Base-by-base conservation (phyloP, 2,113 vertebrate genomes). In the Camarhynchus parvulus region DNA sequence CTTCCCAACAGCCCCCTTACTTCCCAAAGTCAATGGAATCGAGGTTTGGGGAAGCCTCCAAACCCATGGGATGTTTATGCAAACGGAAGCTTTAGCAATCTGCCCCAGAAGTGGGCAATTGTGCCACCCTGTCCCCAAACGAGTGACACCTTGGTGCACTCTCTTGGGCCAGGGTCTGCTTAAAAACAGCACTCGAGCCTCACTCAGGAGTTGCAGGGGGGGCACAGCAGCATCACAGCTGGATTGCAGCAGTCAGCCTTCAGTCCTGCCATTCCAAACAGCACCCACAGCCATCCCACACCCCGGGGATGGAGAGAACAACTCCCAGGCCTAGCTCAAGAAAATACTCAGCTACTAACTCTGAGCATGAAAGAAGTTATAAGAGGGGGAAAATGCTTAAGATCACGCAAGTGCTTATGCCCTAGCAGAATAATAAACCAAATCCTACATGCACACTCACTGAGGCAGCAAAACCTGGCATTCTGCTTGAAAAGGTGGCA, bases 1-100 rank as follows among this genome's bases (percentile, higher is more conserved):
- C 37, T 77, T 76, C 69, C 78, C 67, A 63, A 67, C 50, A 67
- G 44, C 64, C 63, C 79, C 62, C 68, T 63, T 46, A 46, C 30
- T 86, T 87, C 75, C 59, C 61, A 81, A 64, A 94, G 64, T 80
- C 56, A 70, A 16, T 16, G 44, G 56, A 90, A 93, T 27, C 5
- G 9, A 90, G 82, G 82, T 67, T 58, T 90, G 83, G 90, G 28
- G 64, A 75, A 81, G 75, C 63, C 76, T 67, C 76, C 92, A 88
- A 74, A 81, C 41, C 62, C 25, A 9, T 0, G 12, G 72, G 92
- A 81, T 53, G 76, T 75, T 93, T 93, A 83, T 80, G 85, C 94
- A 92, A 94, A 67, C 52, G 27, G 83, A 92, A 95, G 66, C 81
- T 94, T 89, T 88, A 92, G 83, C 85, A 78, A 49, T 89, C 56